Evolutionary conservation across 35 echinoderm and acorn worm genomes (phyloP).

Genomic region (Ophiothrix spiculata): DNA sequence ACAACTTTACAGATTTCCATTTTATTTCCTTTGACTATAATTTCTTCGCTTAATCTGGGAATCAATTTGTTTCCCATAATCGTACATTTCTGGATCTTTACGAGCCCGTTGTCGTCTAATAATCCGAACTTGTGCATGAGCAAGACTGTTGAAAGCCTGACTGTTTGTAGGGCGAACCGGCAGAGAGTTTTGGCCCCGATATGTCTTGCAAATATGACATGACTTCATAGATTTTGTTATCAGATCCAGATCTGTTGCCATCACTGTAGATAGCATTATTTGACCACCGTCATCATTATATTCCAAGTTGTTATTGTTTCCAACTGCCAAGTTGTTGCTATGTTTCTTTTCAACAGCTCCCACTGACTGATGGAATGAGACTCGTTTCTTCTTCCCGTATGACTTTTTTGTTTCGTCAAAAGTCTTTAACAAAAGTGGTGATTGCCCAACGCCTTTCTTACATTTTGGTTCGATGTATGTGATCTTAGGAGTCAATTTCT

Average conservation of each 20-base stretch:
- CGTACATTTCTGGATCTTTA: not conserved
- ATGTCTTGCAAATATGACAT: slow-evolving; percentile 12
- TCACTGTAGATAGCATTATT: too few relatives aligned
- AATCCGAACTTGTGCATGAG: not conserved
- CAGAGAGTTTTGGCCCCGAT: slow-evolving; percentile 14
- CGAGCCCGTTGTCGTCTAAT: slow-evolving; percentile 7
- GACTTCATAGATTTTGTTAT: slow-evolving; percentile 25
- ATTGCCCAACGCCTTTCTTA: not conserved
- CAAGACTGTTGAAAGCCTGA: slow-evolving; percentile 12
- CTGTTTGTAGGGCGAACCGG: not conserved
- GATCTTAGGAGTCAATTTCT: too few relatives aligned
- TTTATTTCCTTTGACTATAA: not conserved
- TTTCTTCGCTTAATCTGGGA: slow-evolving; percentile 14
- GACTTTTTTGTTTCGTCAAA: not conserved
- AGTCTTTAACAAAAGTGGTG: not conserved
- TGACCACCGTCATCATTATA: not conserved
- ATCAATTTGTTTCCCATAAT: slow-evolving; percentile 17
- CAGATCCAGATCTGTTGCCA: slow-evolving; percentile 6
- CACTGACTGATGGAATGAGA: not conserved
- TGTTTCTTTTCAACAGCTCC: not conserved
- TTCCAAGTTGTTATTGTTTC: not conserved
- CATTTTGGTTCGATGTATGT: too few relatives aligned
- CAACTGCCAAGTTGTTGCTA: not conserved
- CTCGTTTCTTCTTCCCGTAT: not conserved
- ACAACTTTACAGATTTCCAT: too few relatives aligned